Conservation (phyloP, 2,888 invertebrate genomes). For the Leptinotarsa juncta region DNA sequence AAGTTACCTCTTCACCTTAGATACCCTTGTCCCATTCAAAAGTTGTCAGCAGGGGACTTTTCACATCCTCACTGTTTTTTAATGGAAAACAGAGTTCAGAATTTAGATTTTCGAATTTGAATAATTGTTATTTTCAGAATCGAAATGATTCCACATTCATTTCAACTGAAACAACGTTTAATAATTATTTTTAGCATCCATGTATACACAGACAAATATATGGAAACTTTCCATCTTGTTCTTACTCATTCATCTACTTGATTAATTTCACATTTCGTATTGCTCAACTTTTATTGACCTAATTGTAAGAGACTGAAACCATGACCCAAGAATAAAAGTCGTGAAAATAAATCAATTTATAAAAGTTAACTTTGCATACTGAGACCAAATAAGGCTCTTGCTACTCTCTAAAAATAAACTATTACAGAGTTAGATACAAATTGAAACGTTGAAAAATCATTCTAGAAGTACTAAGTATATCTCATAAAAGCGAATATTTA, state of each 20-base stretch:
- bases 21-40: too few relatives aligned
- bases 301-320: slow-evolving; percentile 23
- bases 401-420: slow-evolving; percentile 21
- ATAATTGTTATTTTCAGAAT: too few relatives aligned
- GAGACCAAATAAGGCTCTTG: slow-evolving; percentile 19
- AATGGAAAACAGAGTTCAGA: too few relatives aligned
- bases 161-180: too few relatives aligned
- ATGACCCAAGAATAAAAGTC: slow-evolving; percentile 21
- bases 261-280: slow-evolving; percentile 1
- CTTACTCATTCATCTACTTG: slow-evolving; percentile 5
- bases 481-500: too few relatives aligned
- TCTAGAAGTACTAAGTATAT: too few relatives aligned
- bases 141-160: too few relatives aligned
- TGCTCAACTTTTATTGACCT: slow-evolving; percentile 10
- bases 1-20: too few relatives aligned
- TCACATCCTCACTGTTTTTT: too few relatives aligned
- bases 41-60: too few relatives aligned
- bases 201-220: not conserved
- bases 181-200: not conserved
- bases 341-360: slow-evolving; percentile 14
- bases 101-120: too few relatives aligned
- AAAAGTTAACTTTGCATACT: slow-evolving; percentile 23
- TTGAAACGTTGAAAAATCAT: not conserved
- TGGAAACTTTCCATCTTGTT: not conserved
- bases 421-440: slow-evolving; percentile 11